Conservation (phyloP, 2,113 vertebrate genomes). For the Bubalus kerabau region DNA sequence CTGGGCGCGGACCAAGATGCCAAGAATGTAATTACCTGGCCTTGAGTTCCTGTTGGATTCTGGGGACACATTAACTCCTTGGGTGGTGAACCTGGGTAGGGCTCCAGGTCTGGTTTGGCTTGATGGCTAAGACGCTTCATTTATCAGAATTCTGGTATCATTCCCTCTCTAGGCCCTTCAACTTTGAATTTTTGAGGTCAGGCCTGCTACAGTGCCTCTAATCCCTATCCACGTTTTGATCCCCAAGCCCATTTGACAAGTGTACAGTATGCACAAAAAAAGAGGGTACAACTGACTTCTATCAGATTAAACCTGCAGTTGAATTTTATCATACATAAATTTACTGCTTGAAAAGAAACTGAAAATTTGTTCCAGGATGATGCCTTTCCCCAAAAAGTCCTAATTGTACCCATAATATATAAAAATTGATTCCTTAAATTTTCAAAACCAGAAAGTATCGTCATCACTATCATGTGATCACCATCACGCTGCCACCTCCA, state of each 20-base stretch:
- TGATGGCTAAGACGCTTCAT: not conserved
- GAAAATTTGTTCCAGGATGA: constrained; percentile 18
- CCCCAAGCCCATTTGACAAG: not conserved
- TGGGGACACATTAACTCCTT: not conserved
- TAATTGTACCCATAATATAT: not conserved
- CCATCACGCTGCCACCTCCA: not conserved
- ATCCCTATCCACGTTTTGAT: not conserved
- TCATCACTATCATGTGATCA: not conserved
- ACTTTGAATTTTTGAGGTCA: not conserved
- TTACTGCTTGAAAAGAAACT: constrained; percentile 16
- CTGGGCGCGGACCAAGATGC: not conserved
- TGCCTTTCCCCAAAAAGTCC: not conserved
- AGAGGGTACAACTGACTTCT: not conserved
- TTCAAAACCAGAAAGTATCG: not conserved
- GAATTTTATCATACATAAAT: not conserved
- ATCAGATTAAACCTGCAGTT: not conserved
- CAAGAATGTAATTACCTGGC: not conserved
- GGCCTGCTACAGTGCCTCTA: not conserved
- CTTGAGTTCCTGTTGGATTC: not conserved
- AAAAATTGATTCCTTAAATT: not conserved
- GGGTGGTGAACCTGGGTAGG: not conserved
- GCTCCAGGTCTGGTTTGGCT: not conserved
- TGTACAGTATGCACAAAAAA: not conserved
- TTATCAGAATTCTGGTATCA: not conserved
- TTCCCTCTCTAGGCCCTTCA: not conserved